Base-by-base conservation (phyloP, 2,797 vertebrate species). In the Cossypha polioptera region DNA sequence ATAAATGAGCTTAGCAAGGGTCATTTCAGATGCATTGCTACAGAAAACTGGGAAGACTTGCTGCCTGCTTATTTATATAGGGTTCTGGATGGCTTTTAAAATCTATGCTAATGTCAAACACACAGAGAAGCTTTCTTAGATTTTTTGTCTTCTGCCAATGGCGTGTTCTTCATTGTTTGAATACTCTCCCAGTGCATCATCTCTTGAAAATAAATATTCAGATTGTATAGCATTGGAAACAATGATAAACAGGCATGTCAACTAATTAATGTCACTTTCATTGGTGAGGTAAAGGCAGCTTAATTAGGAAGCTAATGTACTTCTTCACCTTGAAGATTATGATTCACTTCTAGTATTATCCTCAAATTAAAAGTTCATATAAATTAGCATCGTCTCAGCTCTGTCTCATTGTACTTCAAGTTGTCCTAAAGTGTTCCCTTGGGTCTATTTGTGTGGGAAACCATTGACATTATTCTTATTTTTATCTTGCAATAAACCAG, bases 291-390 rank as follows among this genome's bases (percentile, higher is more conserved):
- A 97, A 98, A 96, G 61, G 94, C 43, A 97, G 61, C 71, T 87
- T 86, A 93, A 62, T 89, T 82, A 94, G 62, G 50, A 86, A 94
- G 92, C 47, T 92, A 90, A 97, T 95, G 80, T 83, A 79, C 72
- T 93, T 88, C 94, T 95, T 98, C 96, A 96, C 97, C 95, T 97
- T 96, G 91, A 96, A 97, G 96, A 96, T 94, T 95, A 93, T 89
- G 83, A 96, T 97, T 97, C 65, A 63, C 69, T 97, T 97, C 92
- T 92, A 90, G 93, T 57, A 89, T 95, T 97, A 97, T 96, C 94
- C 90, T 96, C 90, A 97, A 96, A 97, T 98, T 97, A 97, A 96
- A 97, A 98, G 94, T 95, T 97, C 90, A 94, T 94, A 83, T 91
- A 97, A 96, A 89, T 95, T 96, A 93, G 24, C 82, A 94, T 95